Conservation (phyloP, 53 echinoderm and acorn worm genomes). For the Crossaster papposus region DNA sequence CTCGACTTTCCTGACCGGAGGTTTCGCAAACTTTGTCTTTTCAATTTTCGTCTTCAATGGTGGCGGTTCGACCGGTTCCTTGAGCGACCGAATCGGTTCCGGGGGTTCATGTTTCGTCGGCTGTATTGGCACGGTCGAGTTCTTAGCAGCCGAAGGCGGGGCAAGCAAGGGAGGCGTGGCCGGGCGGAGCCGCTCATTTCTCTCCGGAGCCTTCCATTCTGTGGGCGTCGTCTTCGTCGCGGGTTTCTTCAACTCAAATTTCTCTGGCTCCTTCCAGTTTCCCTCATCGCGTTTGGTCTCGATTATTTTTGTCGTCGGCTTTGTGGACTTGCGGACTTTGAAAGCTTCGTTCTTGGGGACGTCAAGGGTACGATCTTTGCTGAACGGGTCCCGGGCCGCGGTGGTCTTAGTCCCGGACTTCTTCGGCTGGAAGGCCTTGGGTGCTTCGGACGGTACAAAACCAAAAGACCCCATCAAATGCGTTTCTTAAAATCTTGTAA, state of each 20-base stretch:
- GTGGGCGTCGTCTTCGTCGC: constrained; percentile 55
- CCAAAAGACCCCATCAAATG: neutral
- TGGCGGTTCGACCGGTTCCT: constrained; percentile 56
- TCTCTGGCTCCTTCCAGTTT: constrained; percentile 76
- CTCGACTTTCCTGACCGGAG: constrained; percentile 45
- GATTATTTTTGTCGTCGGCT: constrained; percentile 68
- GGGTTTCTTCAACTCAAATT: constrained; percentile 77
- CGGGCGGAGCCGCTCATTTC: constrained; percentile 68
- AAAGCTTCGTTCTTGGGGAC: constrained; percentile 82
- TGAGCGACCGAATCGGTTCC: constrained; percentile 41
- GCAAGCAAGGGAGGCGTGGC: constrained; percentile 71
- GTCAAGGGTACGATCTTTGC: constrained; percentile 71
- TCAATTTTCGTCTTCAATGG: constrained; percentile 43
- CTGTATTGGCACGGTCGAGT: constrained; percentile 62
- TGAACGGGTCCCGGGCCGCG: constrained; percentile 80
- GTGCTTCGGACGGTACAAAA: constrained; percentile 53
- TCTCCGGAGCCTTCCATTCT: constrained; percentile 75
- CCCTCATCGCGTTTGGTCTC: constrained; percentile 39
- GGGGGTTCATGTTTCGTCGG: constrained; percentile 65
- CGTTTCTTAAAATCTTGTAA: too few relatives aligned
- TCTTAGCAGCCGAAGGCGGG: constrained; percentile 64
- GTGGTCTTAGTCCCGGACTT: constrained; percentile 67
- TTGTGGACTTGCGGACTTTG: constrained; percentile 77
- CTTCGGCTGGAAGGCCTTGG: constrained; percentile 83
- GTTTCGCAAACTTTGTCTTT: constrained; percentile 42